Percentiles rank a stretch among this genome's conserved stretches.
Evolutionary conservation across 1,140 invertebrate species (phyloP).

Genomic region (Apis dorsata): DNA sequence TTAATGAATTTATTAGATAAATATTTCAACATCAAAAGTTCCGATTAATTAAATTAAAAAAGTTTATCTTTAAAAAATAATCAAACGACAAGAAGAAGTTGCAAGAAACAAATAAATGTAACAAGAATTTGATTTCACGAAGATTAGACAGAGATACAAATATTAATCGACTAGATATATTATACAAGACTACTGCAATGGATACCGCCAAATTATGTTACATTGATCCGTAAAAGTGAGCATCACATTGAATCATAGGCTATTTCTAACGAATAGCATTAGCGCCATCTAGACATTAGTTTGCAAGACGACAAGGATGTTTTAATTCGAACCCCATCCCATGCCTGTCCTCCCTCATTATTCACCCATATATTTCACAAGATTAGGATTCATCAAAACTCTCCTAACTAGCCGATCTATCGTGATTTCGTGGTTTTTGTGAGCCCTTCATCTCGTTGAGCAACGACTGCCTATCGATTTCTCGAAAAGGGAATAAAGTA

Average conservation of each 20-base stretch:
- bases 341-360: conserved; percentile 38
- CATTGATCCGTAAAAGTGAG: no score
- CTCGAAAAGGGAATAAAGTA: neutral
- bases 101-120: neutral
- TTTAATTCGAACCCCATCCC: conserved; percentile 47
- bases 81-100: no score
- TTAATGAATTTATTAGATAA: no score
- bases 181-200: neutral
- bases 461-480: conserved; percentile 8
- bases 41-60: no score
- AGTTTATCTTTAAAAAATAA: no score
- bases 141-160: neutral
- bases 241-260: conserved; percentile 18
- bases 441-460: neutral
- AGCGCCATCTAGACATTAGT: conserved; percentile 56
- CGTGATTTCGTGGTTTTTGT: conserved; percentile 35
- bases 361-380: conserved; percentile 58
- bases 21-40: no score
- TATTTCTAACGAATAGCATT: conserved; percentile 50
- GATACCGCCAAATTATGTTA: conserved; percentile 3
- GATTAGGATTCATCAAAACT: conserved; percentile 60
- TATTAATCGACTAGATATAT: neutral
- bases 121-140: neutral
- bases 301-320: conserved; percentile 15
- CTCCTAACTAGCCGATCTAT: conserved; percentile 49